Base-by-base conservation (phyloP, 1,140 invertebrate species). In the Papilio aristodemus region DNA sequence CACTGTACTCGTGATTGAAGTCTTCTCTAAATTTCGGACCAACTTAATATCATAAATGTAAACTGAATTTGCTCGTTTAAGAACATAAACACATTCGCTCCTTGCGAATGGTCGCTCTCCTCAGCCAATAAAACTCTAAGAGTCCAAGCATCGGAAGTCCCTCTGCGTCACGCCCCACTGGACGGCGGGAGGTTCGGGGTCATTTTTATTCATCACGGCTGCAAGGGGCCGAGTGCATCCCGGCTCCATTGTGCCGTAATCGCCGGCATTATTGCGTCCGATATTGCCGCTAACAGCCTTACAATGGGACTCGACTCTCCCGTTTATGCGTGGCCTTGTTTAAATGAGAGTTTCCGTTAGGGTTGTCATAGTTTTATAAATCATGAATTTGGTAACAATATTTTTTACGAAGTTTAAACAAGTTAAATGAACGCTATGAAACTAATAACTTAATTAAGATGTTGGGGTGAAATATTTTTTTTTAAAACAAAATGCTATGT, bases 301-400 rank as follows among this genome's bases (percentile, higher is more conserved):
- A 62, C 59, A 62, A 62, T 62, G 59, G 59, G 59, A 62, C 59
- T 62, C 36, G 32, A 62, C 59, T 38, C 59, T 32, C 36, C 59
- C 59, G 59, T 62, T 62, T 62, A 38, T 19, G 36, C 36, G 14
- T 62, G 59, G 59, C 59, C 59, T 36, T 62, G 32, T 62, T 62
- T 22, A 62, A 62, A 62, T 62, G 32, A 60, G 58, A 62, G 17
- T 36, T 62, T 38, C 32, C 59, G 22, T 59, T 59, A 59, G 57
- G 57, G 57, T 7, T 59, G 57, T 14, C 57, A 32, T 14, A 36
- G 22, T 58, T 10, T n/a, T 3, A 13, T 2, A 9, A 46, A 46
- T 19, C 19, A 43, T 4, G n/a, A n/a, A n/a, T n/a, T n/a, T n/a
- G n/a, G n/a, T n/a, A n/a, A n/a, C n/a, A n/a, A n/a, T n/a, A n/a